Evolutionary conservation across 2,888 invertebrate species (phyloP).

Genomic region (Heliconius ismenius): DNA sequence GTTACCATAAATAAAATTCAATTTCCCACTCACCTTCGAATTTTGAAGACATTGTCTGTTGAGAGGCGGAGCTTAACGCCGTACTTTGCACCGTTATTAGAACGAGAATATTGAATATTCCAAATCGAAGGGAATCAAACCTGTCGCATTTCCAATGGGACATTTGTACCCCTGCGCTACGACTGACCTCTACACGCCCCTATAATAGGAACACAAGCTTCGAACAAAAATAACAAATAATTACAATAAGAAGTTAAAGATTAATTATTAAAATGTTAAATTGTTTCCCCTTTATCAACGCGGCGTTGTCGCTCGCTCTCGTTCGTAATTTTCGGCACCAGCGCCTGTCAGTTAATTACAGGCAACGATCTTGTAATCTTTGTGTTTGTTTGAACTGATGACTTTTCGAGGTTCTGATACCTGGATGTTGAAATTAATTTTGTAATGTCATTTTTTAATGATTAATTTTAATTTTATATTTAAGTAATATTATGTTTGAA

Average conservation of each 20-base stretch:
- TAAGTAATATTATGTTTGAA: too few species aligned
- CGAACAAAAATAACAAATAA: background rate
- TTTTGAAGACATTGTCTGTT: too few species aligned
- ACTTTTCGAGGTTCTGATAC: background rate
- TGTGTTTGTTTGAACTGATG: slow-evolving; percentile 7
- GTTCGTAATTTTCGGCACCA: slow-evolving; percentile 19
- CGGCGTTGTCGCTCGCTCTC: slow-evolving; percentile 11
- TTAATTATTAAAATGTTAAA: slow-evolving; percentile 11
- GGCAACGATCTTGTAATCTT: slow-evolving; percentile 11
- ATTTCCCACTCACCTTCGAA: too few species aligned
- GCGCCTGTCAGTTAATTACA: slow-evolving; percentile 10
- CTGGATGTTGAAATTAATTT: background rate
- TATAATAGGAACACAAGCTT: background rate
- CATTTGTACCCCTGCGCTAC: background rate
- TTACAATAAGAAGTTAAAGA: background rate
- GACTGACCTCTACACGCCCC: background rate
- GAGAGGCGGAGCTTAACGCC: too few species aligned
- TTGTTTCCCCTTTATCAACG: slow-evolving; percentile 2
- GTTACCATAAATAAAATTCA: too few species aligned
- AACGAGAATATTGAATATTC: too few species aligned
- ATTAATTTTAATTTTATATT: background rate
- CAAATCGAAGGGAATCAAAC: too few species aligned
- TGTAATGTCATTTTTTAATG: background rate
- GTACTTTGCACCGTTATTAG: too few species aligned
- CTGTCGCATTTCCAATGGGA: too few species aligned